phyloP scores from a whole-genome alignment of 2,888 invertebrate species.

The Lottia scabra region DNA sequence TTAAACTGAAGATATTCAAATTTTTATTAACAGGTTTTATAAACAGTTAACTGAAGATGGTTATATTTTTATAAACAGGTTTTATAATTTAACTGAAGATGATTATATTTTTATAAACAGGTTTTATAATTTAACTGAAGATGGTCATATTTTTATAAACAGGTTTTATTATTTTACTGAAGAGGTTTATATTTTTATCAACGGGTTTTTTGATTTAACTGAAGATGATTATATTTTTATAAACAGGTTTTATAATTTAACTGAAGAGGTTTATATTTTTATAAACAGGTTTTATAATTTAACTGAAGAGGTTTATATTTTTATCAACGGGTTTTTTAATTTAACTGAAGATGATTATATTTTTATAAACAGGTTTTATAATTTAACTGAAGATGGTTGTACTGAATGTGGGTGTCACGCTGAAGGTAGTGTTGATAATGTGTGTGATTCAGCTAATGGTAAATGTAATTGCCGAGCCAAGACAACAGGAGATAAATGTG shows the following conservation, averaged over 20 bases:
- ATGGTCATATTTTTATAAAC: conserved; percentile 24
- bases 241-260: too few species aligned
- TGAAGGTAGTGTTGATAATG: conserved; percentile 33
- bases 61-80: not conserved
- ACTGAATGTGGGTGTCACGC: conserved; percentile 41
- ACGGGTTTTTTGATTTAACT: too few species aligned
- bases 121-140: too few species aligned
- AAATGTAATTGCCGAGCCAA: conserved; percentile 39
- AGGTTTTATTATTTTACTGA: too few species aligned
- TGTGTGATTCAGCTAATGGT: conserved; percentile 40
- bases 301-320: not conserved
- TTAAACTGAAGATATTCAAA: too few species aligned
- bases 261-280: too few species aligned
- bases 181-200: too few species aligned
- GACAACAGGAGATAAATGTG: conserved; percentile 39
- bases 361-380: conserved; percentile 36
- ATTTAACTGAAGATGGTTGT: conserved; percentile 43
- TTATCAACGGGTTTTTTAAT: not conserved
- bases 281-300: too few species aligned
- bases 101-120: not conserved
- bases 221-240: too few species aligned
- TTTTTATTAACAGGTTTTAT: too few species aligned
- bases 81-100: not conserved
- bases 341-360: not conserved
- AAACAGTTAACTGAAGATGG: too few species aligned